Evolutionary conservation across 23 tunicate genomes (phyloP).

Genomic region (Trididemnum nubilum): DNA sequence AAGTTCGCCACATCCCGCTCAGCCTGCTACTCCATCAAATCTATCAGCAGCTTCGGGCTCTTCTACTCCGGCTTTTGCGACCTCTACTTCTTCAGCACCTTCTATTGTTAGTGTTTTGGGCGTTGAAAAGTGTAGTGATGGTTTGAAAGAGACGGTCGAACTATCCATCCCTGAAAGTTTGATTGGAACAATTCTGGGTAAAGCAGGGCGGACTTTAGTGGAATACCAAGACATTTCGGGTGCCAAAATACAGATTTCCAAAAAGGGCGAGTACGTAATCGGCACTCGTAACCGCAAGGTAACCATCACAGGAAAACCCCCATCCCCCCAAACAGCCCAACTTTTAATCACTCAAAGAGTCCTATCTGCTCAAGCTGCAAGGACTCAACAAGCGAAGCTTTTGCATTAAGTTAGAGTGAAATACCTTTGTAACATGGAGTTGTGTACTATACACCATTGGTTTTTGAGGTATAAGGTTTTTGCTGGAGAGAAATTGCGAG

Average conservation of each 20-base stretch:
- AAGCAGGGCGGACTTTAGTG: constrained; percentile 81
- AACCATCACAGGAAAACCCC: constrained; percentile 83
- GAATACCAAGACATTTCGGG: constrained; percentile 90
- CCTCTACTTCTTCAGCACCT: constrained; percentile 31
- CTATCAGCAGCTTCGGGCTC: constrained; percentile 15
- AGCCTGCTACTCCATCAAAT: neutral
- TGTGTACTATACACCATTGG: neutral
- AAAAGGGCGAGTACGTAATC: constrained; percentile 85
- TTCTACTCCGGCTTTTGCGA: constrained; percentile 40
- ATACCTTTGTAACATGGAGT: neutral
- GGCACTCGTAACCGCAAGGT: constrained; percentile 90
- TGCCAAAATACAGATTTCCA: constrained; percentile 85
- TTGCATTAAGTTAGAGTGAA: constrained; percentile 42
- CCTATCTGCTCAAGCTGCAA: constrained; percentile 62
- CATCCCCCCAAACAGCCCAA: constrained; percentile 81
- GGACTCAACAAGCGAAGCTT: constrained; percentile 82
- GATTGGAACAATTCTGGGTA: constrained; percentile 88
- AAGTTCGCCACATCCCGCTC: neutral
- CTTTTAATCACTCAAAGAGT: constrained; percentile 65
- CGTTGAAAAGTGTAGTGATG: constrained; percentile 74
- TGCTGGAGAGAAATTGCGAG: neutral
- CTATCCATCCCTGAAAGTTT: constrained; percentile 82
- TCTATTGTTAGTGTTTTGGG: constrained; percentile 51
- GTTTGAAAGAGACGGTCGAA: constrained; percentile 74
- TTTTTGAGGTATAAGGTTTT: neutral